A percentile compares a stretch with the other conserved stretches of the same genome.
Conservation (phyloP, 1,140 invertebrate genomes). For the Papilio polytes region DNA sequence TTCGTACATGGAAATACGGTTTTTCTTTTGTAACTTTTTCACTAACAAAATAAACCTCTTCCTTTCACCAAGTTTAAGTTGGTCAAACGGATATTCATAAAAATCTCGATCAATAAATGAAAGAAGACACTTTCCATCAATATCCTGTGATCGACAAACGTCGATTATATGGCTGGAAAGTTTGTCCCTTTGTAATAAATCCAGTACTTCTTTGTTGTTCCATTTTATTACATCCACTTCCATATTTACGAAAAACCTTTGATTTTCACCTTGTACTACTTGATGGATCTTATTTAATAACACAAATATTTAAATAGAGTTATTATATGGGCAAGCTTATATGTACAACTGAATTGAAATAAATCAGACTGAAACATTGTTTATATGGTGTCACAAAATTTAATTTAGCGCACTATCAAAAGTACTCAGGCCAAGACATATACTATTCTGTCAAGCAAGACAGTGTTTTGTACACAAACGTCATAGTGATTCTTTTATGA, state of each 20-base stretch:
- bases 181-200: conserved; percentile 81
- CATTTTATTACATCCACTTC: conserved; percentile 78
- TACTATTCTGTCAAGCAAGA: background rate
- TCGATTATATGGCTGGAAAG: conserved; percentile 72
- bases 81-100: conserved; percentile 78
- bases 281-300: conserved; percentile 39
- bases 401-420: conserved; percentile 40
- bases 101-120: conserved; percentile 80
- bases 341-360: conserved; percentile 35
- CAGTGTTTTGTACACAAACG: conserved; percentile 12
- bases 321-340: conserved; percentile 15
- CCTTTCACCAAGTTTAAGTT: conserved; percentile 75
- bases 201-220: conserved; percentile 80
- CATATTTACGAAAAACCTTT: conserved; percentile 60
- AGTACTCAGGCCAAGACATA: conserved; percentile 12
- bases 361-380: conserved; percentile 39
- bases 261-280: conserved; percentile 31
- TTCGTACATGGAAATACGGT: conserved; percentile 76
- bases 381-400: conserved; percentile 40
- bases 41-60: conserved; percentile 78
- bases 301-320: conserved; percentile 35
- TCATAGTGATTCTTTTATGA: background rate
- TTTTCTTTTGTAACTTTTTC: conserved; percentile 78
- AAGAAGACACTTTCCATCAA: conserved; percentile 79
- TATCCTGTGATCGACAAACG: conserved; percentile 73